phyloP scores from a whole-genome alignment of 1,140 invertebrate genomes.

The Augochlora pura region DNA sequence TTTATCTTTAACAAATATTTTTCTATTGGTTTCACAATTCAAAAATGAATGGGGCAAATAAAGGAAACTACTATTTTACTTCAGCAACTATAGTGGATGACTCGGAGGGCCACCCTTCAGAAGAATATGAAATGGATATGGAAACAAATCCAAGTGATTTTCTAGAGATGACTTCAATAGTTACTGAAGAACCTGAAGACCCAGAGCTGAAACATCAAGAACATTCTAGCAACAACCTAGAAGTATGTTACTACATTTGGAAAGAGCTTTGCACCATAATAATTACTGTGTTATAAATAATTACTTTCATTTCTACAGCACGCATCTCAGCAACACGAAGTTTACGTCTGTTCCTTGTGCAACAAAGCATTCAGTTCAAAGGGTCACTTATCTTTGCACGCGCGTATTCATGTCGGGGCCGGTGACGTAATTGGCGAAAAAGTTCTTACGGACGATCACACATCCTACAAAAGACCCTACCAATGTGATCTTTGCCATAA shows the following conservation, averaged over 20 bases:
- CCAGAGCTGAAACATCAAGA: conserved; percentile 25
- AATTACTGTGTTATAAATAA: not conserved
- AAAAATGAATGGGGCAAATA: not conserved
- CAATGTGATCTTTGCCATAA: conserved; percentile 81
- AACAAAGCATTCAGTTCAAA: conserved; percentile 81
- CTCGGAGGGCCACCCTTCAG: conserved; percentile 74
- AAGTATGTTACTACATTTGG: conserved; percentile 4
- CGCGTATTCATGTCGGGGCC: conserved; percentile 78
- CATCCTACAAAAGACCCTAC: conserved; percentile 79
- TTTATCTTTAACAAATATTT: not conserved
- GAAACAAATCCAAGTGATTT: conserved; percentile 79
- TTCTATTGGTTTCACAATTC: not conserved
- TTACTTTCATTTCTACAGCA: conserved; percentile 65
- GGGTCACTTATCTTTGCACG: conserved; percentile 79
- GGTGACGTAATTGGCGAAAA: conserved; percentile 78
- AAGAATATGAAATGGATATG: conserved; percentile 79
- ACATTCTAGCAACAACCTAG: not conserved
- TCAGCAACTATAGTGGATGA: conserved; percentile 64
- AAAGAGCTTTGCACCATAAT: no score
- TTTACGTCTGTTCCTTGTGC: conserved; percentile 80
- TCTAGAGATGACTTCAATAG: conserved; percentile 75
- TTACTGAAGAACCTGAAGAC: conserved; percentile 73
- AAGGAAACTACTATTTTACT: not conserved
- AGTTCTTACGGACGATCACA: conserved; percentile 79
- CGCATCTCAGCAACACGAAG: conserved; percentile 77